Conservation (phyloP, 2,113 vertebrate genomes). For the Paradisaea rubra region DNA sequence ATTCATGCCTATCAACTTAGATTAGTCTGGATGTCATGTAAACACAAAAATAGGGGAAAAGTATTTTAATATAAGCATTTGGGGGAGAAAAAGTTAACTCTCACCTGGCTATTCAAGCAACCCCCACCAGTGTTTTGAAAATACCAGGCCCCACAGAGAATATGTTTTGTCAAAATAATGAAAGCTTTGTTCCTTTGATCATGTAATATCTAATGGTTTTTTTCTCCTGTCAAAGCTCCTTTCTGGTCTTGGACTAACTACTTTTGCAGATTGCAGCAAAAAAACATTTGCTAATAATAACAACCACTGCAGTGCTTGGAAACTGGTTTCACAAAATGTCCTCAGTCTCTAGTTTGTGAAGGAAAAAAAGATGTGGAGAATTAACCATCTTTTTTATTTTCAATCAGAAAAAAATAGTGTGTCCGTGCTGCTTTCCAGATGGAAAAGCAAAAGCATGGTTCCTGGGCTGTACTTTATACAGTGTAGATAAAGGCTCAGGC, state of each 20-base stretch:
- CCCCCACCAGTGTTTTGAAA: not conserved
- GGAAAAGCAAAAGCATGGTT: not conserved
- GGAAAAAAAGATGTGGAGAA: not conserved
- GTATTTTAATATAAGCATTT: not conserved
- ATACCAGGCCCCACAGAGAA: not conserved
- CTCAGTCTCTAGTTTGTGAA: not conserved
- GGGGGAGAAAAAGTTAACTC: not conserved
- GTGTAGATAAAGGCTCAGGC: not conserved
- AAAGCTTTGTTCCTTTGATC: not conserved
- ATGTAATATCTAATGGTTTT: not conserved
- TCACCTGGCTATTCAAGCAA: not conserved
- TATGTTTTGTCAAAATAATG: not conserved
- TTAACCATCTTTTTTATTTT: not conserved
- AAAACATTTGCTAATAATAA: constrained; percentile 4
- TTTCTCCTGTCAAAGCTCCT: not conserved
- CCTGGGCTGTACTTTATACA: not conserved
- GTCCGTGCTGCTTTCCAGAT: not conserved
- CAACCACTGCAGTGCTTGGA: not conserved
- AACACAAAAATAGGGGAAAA: not conserved
- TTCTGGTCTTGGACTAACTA: not conserved
- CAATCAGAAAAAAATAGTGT: not conserved
- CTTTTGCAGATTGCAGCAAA: not conserved
- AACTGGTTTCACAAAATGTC: not conserved
- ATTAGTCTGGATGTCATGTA: not conserved
- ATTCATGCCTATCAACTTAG: not conserved